phyloP scores from a whole-genome alignment of 2,113 vertebrate species.

The Lates calcarifer region DNA sequence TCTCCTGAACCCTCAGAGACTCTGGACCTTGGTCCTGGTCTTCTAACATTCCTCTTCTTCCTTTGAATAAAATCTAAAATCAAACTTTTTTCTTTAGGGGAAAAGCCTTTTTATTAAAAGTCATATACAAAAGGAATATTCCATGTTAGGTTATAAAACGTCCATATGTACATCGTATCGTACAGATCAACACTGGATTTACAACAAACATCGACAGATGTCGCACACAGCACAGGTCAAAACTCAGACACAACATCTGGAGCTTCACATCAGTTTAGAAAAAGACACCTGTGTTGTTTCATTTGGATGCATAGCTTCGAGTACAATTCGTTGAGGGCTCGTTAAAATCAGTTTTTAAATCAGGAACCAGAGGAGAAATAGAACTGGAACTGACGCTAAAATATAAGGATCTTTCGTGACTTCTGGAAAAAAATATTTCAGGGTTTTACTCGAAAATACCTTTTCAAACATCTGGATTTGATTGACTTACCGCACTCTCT shows the following conservation, averaged over 20 bases:
- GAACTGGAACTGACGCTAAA: background rate
- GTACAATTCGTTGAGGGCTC: constrained; percentile 40
- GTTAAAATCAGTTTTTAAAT: background rate
- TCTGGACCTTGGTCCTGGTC: no score
- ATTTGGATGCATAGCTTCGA: constrained; percentile 76
- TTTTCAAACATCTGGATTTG: constrained; percentile 9
- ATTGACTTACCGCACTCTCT: constrained; percentile 24
- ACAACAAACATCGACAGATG: constrained; percentile 39
- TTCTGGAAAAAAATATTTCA: background rate
- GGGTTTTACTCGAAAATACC: background rate
- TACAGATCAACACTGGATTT: constrained; percentile 35
- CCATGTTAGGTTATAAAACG: constrained; percentile 79
- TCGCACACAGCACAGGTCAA: constrained; percentile 17
- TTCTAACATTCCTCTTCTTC: no score
- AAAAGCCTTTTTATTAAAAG: constrained; percentile 84
- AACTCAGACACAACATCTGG: constrained; percentile 37
- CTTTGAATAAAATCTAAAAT: background rate
- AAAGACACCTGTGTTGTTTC: constrained; percentile 62
- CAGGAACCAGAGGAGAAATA: constrained; percentile 4
- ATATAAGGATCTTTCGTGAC: background rate
- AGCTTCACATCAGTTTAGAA: constrained; percentile 42
- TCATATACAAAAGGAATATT: constrained; percentile 84
- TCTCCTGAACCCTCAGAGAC: no score
- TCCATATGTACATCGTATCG: constrained; percentile 78
- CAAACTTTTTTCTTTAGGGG: constrained; percentile 28